Base-by-base conservation (phyloP, 2,113 vertebrate species). In the Pogonocichla stellata region DNA sequence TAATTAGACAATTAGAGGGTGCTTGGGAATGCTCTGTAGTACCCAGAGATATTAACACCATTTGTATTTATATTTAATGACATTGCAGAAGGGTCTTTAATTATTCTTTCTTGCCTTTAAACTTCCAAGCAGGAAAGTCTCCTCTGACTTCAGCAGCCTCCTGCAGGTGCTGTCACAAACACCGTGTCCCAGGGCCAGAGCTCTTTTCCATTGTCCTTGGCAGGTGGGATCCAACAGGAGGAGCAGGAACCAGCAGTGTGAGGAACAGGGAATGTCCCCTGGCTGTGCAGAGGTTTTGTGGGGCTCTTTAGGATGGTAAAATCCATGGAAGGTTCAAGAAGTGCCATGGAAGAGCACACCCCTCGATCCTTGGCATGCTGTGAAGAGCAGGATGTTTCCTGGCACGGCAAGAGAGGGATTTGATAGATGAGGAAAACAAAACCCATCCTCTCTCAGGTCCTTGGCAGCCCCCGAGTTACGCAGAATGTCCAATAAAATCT, bases 1-100 rank as follows among this genome's bases (percentile, higher is more conserved):
- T 97, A 97, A 97, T 97, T 97, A 95, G 91, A 95, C 93, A 95
- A 96, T 97, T 96, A 97, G 92, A 95, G 72, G 93, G 91, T 96
- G 93, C 78, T 95, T 90, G 81, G 90, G 96, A 96, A 93, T 61
- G 84, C 93, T 90, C 86, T 92, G 24, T 67, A 62, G 87, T 94
- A 96, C 94, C 90, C 88, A 92, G 95, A 95, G 95, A 95, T 95
- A 97, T 97, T 96, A 97, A 90, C 88, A 87, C 90, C 89, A 93
- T 97, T 95, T 97, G 94, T 94, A 96, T 97, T 96, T 96, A 88
- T 95, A 79, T 96, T 96, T 94, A 96, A 96, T 95, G 85, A 92
- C 58, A 25, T 75, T 51, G 82, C 65, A 91, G 79, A 80, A 92
- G 93, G 89, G 93, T 75, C 61, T 94, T 96, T 88, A 96, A 94